Evolutionary conservation across 2,888 invertebrate species (phyloP).

Genomic region (Pseudolycoriella hygida): DNA sequence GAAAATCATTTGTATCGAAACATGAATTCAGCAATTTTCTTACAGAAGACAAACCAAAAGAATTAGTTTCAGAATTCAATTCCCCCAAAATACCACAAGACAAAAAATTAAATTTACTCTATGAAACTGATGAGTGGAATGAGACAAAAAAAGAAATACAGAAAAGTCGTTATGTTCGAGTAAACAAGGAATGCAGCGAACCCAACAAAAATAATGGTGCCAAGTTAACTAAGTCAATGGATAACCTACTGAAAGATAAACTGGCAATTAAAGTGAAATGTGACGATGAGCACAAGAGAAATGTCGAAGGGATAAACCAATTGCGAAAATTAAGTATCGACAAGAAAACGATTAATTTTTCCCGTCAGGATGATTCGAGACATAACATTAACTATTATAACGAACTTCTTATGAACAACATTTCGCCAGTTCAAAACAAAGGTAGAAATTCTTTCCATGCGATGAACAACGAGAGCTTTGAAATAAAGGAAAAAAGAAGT

Average conservation of each 20-base stretch:
- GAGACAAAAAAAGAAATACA: background rate
- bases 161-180: slow-evolving; percentile 1
- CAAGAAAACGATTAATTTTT: too few relatives aligned
- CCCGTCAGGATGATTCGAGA: too few relatives aligned
- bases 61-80: slow-evolving; percentile 16
- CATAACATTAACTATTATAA: too few relatives aligned
- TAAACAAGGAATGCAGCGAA: slow-evolving; percentile 5
- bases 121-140: background rate
- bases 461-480: too few relatives aligned
- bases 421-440: too few relatives aligned
- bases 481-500: too few relatives aligned
- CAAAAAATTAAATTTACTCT: slow-evolving; percentile 3
- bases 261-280: background rate
- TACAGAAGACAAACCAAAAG: slow-evolving; percentile 8
- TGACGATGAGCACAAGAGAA: background rate
- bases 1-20: slow-evolving; percentile 22
- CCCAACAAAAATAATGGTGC: background rate
- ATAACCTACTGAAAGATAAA: slow-evolving; percentile 8
- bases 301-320: too few relatives aligned
- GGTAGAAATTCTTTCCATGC: too few relatives aligned
- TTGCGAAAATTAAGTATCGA: too few relatives aligned
- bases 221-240: slow-evolving; percentile 9
- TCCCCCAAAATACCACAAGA: background rate
- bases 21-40: slow-evolving; percentile 25
- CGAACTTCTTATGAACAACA: too few relatives aligned